Conservation (phyloP, 23 tunicate species). For the Halocynthia roretzi region DNA sequence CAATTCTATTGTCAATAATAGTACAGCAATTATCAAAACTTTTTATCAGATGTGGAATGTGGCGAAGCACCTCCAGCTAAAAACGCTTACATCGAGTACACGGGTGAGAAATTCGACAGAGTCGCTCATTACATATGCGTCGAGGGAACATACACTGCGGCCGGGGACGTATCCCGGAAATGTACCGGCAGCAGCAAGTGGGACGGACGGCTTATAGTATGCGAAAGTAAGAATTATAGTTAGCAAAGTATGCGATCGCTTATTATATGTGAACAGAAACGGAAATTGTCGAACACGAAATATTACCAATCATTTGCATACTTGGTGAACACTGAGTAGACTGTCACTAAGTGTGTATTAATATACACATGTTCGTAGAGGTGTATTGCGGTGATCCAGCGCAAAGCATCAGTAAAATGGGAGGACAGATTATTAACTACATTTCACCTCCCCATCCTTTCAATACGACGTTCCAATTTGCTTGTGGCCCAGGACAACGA, state of each 20-base stretch:
- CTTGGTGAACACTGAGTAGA: too few species aligned
- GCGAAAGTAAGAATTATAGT: slow-evolving; percentile 9
- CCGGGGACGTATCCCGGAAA: slow-evolving; percentile 24
- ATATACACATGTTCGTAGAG: background rate
- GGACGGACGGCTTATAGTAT: slow-evolving; percentile 19
- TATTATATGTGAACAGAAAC: too few species aligned
- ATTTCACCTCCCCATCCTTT: background rate
- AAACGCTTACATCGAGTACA: slow-evolving; percentile 26
- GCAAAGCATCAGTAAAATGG: background rate
- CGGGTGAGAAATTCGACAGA: slow-evolving; percentile 18
- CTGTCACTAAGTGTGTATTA: too few species aligned
- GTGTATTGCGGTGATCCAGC: slow-evolving; percentile 23
- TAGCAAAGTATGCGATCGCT: background rate
- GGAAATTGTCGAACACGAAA: background rate
- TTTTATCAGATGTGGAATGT: slow-evolving; percentile 22
- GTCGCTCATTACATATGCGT: slow-evolving; percentile 31
- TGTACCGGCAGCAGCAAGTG: slow-evolving; percentile 22
- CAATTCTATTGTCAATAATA: too few species aligned
- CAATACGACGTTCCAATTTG: slow-evolving; percentile 12
- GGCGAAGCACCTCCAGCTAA: slow-evolving; percentile 22
- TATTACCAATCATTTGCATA: background rate
- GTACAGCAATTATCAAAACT: too few species aligned
- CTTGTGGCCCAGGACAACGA: slow-evolving; percentile 9
- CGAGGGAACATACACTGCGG: slow-evolving; percentile 9
- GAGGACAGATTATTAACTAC: slow-evolving; percentile 3